Conservation (phyloP, 2,797 vertebrate genomes). For the Dryobates pubescens region DNA sequence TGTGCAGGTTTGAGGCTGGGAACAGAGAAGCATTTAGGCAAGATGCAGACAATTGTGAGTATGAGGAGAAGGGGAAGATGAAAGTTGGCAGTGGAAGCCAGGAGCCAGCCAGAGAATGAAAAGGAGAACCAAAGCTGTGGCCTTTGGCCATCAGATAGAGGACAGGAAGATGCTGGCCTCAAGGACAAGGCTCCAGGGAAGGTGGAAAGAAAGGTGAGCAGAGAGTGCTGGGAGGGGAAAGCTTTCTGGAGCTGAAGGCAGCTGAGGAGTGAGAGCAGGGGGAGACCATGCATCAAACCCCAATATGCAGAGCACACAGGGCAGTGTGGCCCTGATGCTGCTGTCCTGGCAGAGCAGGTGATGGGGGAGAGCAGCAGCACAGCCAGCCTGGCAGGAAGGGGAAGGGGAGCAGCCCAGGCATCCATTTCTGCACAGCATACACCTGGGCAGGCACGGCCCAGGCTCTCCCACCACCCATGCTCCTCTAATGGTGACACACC, state of each 20-base stretch:
- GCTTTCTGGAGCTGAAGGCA: neutral
- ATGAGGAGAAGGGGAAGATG: neutral
- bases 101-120: neutral
- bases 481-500: neutral
- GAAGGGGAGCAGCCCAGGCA: neutral
- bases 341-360: neutral
- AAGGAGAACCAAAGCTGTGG: neutral
- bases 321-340: neutral
- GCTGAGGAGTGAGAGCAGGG: neutral
- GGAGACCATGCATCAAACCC: neutral
- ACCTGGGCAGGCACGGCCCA: fast-evolving
- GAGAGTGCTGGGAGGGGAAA: neutral
- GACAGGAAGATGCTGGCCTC: neutral
- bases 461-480: neutral
- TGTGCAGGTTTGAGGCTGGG: neutral
- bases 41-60: neutral
- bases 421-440: neutral
- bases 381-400: neutral
- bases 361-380: neutral
- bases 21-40: neutral
- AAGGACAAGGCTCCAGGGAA: neutral
- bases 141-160: neutral
- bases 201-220: neutral
- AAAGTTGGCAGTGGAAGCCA: neutral
- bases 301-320: fast-evolving